Percentiles rank a stretch among this genome's conserved stretches.
Conservation (phyloP, 2,888 invertebrate genomes). For the Eupelmus urozonus region DNA sequence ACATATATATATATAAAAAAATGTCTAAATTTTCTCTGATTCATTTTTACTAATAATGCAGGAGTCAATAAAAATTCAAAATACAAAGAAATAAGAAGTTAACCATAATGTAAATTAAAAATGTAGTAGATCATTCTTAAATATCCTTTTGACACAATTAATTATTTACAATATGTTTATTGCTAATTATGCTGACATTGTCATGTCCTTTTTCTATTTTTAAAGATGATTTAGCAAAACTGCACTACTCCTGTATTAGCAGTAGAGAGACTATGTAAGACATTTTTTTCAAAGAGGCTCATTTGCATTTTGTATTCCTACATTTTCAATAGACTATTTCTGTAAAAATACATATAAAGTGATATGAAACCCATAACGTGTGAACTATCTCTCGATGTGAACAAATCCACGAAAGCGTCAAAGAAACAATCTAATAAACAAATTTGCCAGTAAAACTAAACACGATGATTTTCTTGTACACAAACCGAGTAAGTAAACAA, state of each 20-base stretch:
- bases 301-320: slow-evolving; percentile 8
- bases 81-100: too few relatives aligned
- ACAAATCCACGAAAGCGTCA: too few relatives aligned
- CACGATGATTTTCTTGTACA: too few relatives aligned
- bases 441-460: too few relatives aligned
- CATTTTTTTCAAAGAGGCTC: slow-evolving; percentile 13
- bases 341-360: slow-evolving; percentile 15
- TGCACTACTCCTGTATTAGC: slow-evolving; percentile 23
- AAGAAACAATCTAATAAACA: too few relatives aligned
- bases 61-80: too few relatives aligned
- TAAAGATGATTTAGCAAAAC: slow-evolving; percentile 43
- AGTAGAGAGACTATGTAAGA: slow-evolving; percentile 17
- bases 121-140: neutral
- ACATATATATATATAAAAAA: too few relatives aligned
- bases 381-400: too few relatives aligned
- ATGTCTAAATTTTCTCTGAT: neutral
- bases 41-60: too few relatives aligned
- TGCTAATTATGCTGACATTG: slow-evolving; percentile 26
- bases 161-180: slow-evolving; percentile 22
- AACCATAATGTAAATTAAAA: slow-evolving; percentile 1
- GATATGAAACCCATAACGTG: too few relatives aligned
- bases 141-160: slow-evolving; percentile 1
- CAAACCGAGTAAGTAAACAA: too few relatives aligned
- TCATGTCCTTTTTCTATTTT: slow-evolving; percentile 50
- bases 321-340: neutral